Base-by-base conservation (phyloP, 2,797 vertebrate species). In the Tachyglossus aculeatus region DNA sequence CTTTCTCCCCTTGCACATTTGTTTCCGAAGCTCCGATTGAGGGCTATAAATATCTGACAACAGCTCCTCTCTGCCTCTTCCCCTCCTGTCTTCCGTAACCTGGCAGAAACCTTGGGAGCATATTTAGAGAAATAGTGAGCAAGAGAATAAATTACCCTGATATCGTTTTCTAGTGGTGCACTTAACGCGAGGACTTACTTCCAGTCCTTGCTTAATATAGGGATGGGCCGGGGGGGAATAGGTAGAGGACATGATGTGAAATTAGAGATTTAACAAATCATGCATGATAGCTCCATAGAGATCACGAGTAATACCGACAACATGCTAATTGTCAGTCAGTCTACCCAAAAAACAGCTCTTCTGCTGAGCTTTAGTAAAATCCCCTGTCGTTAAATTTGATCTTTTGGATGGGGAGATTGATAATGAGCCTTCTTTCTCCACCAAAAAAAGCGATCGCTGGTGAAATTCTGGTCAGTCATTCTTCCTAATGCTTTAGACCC, bases 71-170 rank as follows among this genome's bases (percentile, higher is more conserved):
- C 10, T 16, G 27, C 64, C 11, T 56, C 15, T 57, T 24, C 43
- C 31, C 14, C 45, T n/a, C 13, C 52, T 4, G 8, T 10, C n/a
- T 29, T 13, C 14, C 72, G 59, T 52, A 65, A 67, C 38, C 47
- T 63, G 52, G 21, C 12, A 67, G 60, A 75, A 61, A 29, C 15
- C 38, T 71, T 62, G 61, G 56, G 45, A 83, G 33, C 83, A 15
- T 22, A 1, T 48, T 68, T 43, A 62, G 54, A 68, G 5, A 37
- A 32, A 33, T 36, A 40, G 18, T 50, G 27, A 43, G 31, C 36
- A 6, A 21, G n/a, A 22, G 3, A 50, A 13, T 25, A 67, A 59
- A 53, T 67, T 56, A 24, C 10, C 31, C 41, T 47, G 27, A 1
- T 50, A 9, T 19, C 29, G 72, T 31, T 60, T 62, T 48, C 21